Evolutionary conservation across 2,888 invertebrate genomes (phyloP), one percentile per base, ranked within the genome.

Genomic region (Ophion costatus): DNA sequence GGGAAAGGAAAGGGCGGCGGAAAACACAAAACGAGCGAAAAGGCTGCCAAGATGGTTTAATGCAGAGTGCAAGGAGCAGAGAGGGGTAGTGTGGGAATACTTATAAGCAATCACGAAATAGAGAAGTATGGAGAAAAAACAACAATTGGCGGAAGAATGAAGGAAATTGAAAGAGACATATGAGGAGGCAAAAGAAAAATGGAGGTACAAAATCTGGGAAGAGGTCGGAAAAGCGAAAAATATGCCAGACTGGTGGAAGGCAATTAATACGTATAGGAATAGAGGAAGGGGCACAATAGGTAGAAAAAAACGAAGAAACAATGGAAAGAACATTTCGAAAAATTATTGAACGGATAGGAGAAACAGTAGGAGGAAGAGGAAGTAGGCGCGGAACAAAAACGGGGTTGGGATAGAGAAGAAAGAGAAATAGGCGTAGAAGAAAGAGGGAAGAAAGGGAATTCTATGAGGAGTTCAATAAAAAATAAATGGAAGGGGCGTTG

Each of bases 201-300:
- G 77, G 77, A 57, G 63, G 20, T 14, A 73, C 5, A 33, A 78
- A n/a, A 71, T 61, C 0, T 82, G 73, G 76, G 59, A 66, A 1
- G 71, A 78, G 20, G 59, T 82, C 10, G 57, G 71, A 14, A 66
- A 73, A 11, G 77, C 73, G 11, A 71, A 78, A 57, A 38, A 73
- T 14, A 82, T 71, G 71, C 1, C 77, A 14, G 22, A 59, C 7
- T 77, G 77, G 77, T 82, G 77, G 82, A 29, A 69, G 29, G 70
- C 56, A 0, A 63, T 79, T 5, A 61, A 74, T 67, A 56, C 42
- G 11, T 78, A 61, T n/a, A 78, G 69, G 17, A 69, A 42, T 11
- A 69, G 29, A 2, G 42, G 61, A n/a, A 59, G 45, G 17, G 20
- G 38, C 57, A 63, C 57, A 11, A 59, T 81, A 20, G 79, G 79